These are phyloP conservation scores for Grapholita molesta DNA, from an alignment of 1,140 invertebrate genomes.

Conservation along the genomic window DNA sequence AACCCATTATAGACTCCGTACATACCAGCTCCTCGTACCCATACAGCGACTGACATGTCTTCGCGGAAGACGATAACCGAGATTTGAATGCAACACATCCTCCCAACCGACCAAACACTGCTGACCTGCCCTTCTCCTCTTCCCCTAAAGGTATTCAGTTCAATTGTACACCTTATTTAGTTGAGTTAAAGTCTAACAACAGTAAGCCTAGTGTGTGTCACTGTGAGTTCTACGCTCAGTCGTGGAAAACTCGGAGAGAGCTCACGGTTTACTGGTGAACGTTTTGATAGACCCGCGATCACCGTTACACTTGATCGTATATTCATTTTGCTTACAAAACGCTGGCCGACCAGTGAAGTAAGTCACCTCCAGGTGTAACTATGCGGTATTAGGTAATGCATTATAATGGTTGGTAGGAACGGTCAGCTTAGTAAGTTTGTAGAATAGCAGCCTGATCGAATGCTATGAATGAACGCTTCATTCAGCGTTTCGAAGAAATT, in stretches of 20 bases:
- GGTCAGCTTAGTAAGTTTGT: not conserved
- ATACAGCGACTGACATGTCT: not conserved
- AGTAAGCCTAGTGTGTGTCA: too few relatives aligned
- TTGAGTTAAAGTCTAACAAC: too few relatives aligned
- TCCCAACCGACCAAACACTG: not conserved
- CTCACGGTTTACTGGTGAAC: not conserved
- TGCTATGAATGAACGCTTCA: conserved; percentile 14
- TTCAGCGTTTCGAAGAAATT: conserved; percentile 1
- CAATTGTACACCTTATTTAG: too few relatives aligned
- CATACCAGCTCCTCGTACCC: conserved; percentile 1
- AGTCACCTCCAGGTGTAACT: not conserved
- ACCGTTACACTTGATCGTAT: not conserved
- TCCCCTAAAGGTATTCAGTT: not conserved
- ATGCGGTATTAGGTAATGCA: not conserved
- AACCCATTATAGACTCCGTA: not conserved
- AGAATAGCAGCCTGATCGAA: not conserved
- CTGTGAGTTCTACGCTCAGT: too few relatives aligned
- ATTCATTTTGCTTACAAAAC: not conserved
- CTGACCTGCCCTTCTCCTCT: not conserved
- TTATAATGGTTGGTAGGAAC: not conserved
- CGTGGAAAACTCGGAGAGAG: not conserved
- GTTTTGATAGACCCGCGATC: conserved; percentile 12
- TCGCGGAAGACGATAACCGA: not conserved
- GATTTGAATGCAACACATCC: conserved; percentile 17
- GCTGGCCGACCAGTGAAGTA: not conserved